phyloP scores from a whole-genome alignment of 2,113 vertebrate species.

The Rana temporaria region DNA sequence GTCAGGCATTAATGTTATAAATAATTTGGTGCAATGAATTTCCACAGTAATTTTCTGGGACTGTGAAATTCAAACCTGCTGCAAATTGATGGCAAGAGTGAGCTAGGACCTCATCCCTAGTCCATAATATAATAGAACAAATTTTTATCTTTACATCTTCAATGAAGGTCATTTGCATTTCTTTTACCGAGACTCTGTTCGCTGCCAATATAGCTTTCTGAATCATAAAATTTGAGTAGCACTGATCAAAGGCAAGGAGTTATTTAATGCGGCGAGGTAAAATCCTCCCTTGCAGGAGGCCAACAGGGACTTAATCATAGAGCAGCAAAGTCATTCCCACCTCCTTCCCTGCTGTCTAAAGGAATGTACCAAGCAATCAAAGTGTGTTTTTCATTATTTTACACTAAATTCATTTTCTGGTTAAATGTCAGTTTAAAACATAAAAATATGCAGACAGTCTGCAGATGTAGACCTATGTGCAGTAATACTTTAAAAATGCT shows the following conservation, averaged over 20 bases:
- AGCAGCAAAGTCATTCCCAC: background rate
- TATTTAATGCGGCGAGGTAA: slow-evolving; percentile 43
- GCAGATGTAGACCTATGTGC: slow-evolving; percentile 20
- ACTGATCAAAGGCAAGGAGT: slow-evolving; percentile 44
- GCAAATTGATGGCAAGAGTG: no score
- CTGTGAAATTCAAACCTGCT: no score
- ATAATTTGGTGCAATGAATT: no score
- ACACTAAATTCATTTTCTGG: slow-evolving; percentile 27
- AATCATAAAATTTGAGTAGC: slow-evolving; percentile 46
- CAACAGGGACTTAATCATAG: slow-evolving; percentile 49
- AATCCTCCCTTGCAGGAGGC: slow-evolving; percentile 25
- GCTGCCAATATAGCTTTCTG: slow-evolving; percentile 40
- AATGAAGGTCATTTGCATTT: slow-evolving; percentile 31
- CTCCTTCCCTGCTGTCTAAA: slow-evolving; percentile 20
- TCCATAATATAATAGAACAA: background rate
- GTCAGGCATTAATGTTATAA: no score
- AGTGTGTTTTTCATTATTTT: slow-evolving; percentile 51
- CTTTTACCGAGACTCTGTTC: slow-evolving; percentile 23
- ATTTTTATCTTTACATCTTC: slow-evolving; percentile 7
- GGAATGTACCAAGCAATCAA: slow-evolving; percentile 17
- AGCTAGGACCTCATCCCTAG: background rate
- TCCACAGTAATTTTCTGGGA: no score
- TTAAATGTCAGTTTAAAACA: slow-evolving; percentile 26
- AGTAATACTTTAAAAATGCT: background rate
- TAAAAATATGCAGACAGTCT: slow-evolving; percentile 41